Percentiles rank a stretch among this genome's conserved stretches.
Evolutionary conservation across 2,797 vertebrate species (phyloP).

Genomic region (Xiphorhynchus erythropygius): DNA sequence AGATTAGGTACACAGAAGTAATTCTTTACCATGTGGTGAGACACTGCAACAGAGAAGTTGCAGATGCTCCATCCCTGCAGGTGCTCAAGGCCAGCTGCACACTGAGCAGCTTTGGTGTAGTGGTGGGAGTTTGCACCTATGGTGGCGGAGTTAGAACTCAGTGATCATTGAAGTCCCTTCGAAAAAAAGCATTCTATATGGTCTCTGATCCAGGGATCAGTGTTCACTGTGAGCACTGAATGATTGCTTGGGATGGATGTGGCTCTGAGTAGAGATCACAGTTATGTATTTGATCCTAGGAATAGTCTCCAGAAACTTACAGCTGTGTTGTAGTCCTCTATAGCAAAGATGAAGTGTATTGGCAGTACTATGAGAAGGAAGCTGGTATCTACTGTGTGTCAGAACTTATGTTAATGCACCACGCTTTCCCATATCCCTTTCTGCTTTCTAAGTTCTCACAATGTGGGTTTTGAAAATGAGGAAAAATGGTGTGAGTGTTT

Average conservation of each 20-base stretch:
- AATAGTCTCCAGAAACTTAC: background rate
- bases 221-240: rapidly evolving
- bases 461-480: background rate
- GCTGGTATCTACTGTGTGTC: background rate
- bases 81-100: background rate
- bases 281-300: background rate
- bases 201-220: background rate
- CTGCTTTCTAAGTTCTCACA: background rate
- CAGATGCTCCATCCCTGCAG: background rate
- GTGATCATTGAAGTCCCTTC: background rate
- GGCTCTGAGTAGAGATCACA: background rate
- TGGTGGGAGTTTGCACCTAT: background rate
- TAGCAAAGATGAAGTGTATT: background rate
- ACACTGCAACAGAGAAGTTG: background rate
- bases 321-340: background rate
- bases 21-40: background rate
- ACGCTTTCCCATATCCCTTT: background rate
- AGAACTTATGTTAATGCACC: background rate
- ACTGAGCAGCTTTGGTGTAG: background rate
- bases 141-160: background rate
- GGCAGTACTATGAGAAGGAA: background rate
- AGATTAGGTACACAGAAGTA: background rate
- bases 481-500: background rate
- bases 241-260: background rate
- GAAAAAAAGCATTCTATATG: background rate